Conservation (phyloP, 2,797 vertebrate species). For the Gorsachius magnificus region DNA sequence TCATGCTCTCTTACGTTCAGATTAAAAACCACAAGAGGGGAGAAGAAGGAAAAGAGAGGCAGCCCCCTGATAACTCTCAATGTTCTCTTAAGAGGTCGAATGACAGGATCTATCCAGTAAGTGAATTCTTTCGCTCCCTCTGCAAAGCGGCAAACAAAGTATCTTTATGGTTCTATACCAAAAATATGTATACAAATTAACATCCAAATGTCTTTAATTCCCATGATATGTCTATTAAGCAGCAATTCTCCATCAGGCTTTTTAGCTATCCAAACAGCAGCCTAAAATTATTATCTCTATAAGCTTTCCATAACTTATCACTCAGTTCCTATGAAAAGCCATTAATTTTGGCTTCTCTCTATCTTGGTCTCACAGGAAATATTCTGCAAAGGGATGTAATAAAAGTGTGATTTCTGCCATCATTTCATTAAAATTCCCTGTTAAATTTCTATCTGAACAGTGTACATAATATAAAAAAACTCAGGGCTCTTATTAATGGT, state of each 20-base stretch:
- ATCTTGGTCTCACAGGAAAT: slow-evolving; percentile 65
- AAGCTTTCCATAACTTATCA: slow-evolving; percentile 69
- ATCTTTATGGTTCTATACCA: slow-evolving; percentile 42
- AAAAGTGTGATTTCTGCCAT: slow-evolving; percentile 72
- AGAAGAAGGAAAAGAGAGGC: slow-evolving; percentile 12
- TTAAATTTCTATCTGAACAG: slow-evolving; percentile 69
- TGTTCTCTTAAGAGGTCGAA: slow-evolving; percentile 31
- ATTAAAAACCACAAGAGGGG: slow-evolving; percentile 67
- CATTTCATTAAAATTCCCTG: slow-evolving; percentile 70
- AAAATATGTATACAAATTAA: slow-evolving; percentile 66
- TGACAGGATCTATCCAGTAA: slow-evolving; percentile 38
- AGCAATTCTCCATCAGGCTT: slow-evolving; percentile 60
- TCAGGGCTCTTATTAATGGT: slow-evolving; percentile 68
- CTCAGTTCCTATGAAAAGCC: slow-evolving; percentile 59
- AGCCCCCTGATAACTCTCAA: slow-evolving; percentile 18
- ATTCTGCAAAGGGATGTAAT: slow-evolving; percentile 73
- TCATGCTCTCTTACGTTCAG: slow-evolving; percentile 51
- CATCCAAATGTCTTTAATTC: slow-evolving; percentile 68
- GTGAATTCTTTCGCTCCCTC: slow-evolving; percentile 40
- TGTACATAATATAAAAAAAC: slow-evolving; percentile 62
- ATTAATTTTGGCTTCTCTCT: slow-evolving; percentile 66
- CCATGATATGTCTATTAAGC: slow-evolving; percentile 64
- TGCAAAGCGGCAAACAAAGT: slow-evolving; percentile 30
- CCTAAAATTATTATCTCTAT: slow-evolving; percentile 58
- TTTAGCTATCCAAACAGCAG: slow-evolving; percentile 64